These are phyloP conservation scores for Drosophila pullipes DNA, from an alignment of 2,888 invertebrate genomes.

Conservation along the genomic window DNA sequence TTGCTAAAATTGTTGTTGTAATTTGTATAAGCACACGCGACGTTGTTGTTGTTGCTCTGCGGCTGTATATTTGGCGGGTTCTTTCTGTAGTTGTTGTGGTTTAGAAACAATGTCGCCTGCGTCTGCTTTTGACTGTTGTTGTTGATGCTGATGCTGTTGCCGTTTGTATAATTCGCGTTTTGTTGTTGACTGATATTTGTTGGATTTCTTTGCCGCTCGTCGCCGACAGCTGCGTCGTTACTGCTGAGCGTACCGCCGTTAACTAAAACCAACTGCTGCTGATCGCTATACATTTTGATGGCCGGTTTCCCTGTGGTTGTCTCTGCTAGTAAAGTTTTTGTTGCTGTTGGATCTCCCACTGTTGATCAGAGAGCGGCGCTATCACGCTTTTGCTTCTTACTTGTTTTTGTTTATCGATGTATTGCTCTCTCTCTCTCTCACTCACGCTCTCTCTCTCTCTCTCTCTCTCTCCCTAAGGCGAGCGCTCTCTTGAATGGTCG, in stretches of 20 bases:
- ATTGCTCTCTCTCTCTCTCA: conserved; percentile 25
- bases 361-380: conserved; percentile 48
- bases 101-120: conserved; percentile 67
- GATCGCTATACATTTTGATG: conserved; percentile 69
- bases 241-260: conserved; percentile 84
- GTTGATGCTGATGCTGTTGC: conserved; percentile 36
- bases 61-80: conserved; percentile 59
- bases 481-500: conserved; percentile 17
- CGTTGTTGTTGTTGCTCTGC: conserved; percentile 34
- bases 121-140: conserved; percentile 67
- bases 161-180: conserved; percentile 74
- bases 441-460: conserved; percentile 24
- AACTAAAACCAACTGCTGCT: conserved; percentile 74
- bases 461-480: conserved; percentile 24
- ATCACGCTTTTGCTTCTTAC: conserved; percentile 57
- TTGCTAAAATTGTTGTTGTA: conserved; percentile 67
- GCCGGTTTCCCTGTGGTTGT: conserved; percentile 53
- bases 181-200: conserved; percentile 55
- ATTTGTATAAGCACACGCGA: conserved; percentile 79
- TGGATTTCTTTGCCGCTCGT: conserved; percentile 56
- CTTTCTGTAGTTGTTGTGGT: conserved; percentile 58
- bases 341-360: conserved; percentile 38
- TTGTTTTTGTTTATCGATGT: conserved; percentile 48
- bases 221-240: conserved; percentile 64
- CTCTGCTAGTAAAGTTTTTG: conserved; percentile 40